Percentiles rank a stretch among this genome's conserved stretches.
Conservation (phyloP, 64 coral and sea anemone genomes). For the Platygyra sinensis region DNA sequence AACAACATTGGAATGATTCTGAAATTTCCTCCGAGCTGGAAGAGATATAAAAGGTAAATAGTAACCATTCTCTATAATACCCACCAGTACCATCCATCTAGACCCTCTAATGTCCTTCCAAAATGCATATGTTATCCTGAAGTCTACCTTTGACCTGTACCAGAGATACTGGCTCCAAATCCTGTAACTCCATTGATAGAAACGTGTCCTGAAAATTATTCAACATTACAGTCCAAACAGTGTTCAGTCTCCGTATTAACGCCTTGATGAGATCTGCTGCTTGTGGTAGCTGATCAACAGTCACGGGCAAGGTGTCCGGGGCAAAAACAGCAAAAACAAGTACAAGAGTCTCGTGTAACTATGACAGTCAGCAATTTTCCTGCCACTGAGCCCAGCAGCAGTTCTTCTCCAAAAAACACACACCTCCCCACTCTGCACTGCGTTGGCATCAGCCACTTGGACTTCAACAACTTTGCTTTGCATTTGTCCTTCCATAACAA, state of each 20-base stretch:
- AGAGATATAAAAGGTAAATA: constrained; percentile 47
- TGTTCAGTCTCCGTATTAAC: too few species aligned
- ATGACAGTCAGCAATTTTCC: background rate
- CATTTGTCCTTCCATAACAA: background rate
- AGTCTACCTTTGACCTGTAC: constrained; percentile 8
- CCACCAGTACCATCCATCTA: background rate
- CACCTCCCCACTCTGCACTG: background rate
- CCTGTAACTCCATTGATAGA: background rate
- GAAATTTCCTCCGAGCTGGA: background rate
- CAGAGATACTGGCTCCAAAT: background rate
- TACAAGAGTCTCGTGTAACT: background rate
- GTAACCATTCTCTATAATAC: constrained; percentile 29
- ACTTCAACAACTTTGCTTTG: too few species aligned
- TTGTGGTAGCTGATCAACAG: constrained; percentile 21
- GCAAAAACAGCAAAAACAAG: constrained; percentile 32
- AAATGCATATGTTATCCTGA: constrained; percentile 32
- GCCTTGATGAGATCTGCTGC: background rate
- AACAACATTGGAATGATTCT: too few species aligned
- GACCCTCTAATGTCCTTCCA: constrained; percentile 30
- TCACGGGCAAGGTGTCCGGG: constrained; percentile 17
- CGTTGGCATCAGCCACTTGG: background rate
- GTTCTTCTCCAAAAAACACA: constrained; percentile 3
- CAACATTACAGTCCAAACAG: too few species aligned
- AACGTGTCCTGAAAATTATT: background rate
- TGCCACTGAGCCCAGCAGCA: background rate